phyloP scores from a whole-genome alignment of 2,797 vertebrate species.

The Lateolabrax maculatus region DNA sequence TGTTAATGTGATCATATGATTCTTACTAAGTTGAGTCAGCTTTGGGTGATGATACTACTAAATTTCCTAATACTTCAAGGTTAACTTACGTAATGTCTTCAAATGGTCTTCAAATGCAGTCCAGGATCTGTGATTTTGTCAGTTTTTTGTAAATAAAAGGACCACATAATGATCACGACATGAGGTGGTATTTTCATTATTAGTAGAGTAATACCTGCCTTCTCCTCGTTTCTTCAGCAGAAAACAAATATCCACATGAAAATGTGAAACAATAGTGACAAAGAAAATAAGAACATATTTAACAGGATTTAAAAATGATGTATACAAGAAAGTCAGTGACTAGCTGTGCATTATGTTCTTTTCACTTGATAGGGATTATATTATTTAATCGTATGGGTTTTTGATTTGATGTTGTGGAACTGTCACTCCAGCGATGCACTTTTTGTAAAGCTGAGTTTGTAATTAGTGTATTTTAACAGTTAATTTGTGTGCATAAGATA shows the following conservation, averaged over 20 bases:
- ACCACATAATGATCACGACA: slow-evolving; percentile 5
- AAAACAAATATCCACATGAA: slow-evolving; percentile 4
- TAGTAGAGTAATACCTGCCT: not conserved
- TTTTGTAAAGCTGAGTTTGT: slow-evolving; percentile 38
- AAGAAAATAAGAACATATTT: slow-evolving; percentile 9
- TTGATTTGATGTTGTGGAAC: slow-evolving; percentile 23
- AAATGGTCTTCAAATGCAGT: slow-evolving; percentile 2
- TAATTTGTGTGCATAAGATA: slow-evolving; percentile 40
- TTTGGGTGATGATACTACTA: slow-evolving; percentile 18
- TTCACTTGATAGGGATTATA: slow-evolving; percentile 14
- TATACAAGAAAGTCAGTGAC: slow-evolving; percentile 14
- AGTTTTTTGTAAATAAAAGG: slow-evolving; percentile 18
- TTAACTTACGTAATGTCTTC: not conserved
- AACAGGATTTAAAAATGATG: slow-evolving; percentile 13
- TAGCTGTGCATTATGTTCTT: slow-evolving; percentile 11
- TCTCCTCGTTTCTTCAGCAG: not conserved
- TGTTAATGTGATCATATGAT: slow-evolving; percentile 9
- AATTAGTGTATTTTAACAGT: slow-evolving; percentile 49
- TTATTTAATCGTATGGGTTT: slow-evolving; percentile 14
- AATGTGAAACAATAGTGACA: slow-evolving; percentile 32
- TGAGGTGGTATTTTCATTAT: slow-evolving; percentile 8
- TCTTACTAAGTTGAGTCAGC: slow-evolving; percentile 10
- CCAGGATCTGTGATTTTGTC: slow-evolving; percentile 4
- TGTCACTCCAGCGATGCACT: slow-evolving; percentile 15
- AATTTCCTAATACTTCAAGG: slow-evolving; percentile 4